Percentiles rank a stretch among this genome's conserved stretches.
These are phyloP conservation scores for Burhinus bistriatus DNA, from an alignment of 2,113 vertebrate genomes.

Conservation along the genomic window DNA sequence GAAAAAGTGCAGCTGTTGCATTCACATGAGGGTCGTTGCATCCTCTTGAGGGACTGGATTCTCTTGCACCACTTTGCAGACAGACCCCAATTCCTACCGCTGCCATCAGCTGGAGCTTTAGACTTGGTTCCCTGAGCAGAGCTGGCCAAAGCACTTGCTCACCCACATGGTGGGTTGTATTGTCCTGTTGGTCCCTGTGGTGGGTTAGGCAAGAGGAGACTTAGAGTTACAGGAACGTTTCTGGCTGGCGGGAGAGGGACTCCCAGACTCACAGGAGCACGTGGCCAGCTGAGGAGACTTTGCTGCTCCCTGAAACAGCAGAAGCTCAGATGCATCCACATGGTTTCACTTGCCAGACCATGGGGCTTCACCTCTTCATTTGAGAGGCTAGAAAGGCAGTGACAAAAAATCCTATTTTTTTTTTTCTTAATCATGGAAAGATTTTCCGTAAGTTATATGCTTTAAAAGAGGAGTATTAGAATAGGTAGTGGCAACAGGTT, in stretches of 20 bases:
- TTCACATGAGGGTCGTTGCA: accelerated
- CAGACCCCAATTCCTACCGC: background rate
- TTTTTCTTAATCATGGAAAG: background rate
- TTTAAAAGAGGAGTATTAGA: background rate
- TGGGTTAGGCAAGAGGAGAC: background rate
- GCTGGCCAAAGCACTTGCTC: background rate
- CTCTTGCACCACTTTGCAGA: background rate
- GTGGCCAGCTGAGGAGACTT: background rate
- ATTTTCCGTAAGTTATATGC: background rate
- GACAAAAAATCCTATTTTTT: accelerated
- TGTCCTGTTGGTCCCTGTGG: background rate
- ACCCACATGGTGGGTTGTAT: accelerated
- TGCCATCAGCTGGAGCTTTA: background rate
- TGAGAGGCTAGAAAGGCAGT: background rate
- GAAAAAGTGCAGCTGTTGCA: accelerated
- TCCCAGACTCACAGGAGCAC: background rate
- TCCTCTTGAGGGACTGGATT: background rate
- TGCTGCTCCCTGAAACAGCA: background rate
- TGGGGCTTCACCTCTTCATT: background rate
- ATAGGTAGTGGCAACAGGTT: background rate
- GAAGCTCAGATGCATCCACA: background rate
- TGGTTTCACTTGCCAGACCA: background rate
- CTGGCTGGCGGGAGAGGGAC: background rate
- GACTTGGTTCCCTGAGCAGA: background rate
- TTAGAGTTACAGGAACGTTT: background rate